Percentiles rank a stretch among this genome's conserved stretches.
phyloP scores from a whole-genome alignment of 2,888 invertebrate species.

The Synanthedon myopaeformis region DNA sequence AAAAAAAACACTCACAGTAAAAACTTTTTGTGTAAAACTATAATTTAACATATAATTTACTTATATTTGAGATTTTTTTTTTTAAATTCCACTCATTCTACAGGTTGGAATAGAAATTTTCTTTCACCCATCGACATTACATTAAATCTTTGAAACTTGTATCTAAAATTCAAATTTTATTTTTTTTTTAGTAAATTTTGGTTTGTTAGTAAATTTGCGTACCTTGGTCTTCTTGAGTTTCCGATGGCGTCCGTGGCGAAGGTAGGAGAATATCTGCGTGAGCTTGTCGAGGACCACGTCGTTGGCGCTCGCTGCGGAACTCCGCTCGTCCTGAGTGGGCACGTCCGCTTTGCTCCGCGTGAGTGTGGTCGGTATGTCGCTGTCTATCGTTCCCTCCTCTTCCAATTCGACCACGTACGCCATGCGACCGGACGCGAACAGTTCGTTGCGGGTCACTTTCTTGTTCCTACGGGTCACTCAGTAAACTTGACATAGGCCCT shows the following conservation, averaged over 20 bases:
- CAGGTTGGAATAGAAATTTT: too few species aligned
- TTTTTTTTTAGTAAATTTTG: too few species aligned
- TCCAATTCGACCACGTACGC: constrained; percentile 97
- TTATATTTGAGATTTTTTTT: too few species aligned
- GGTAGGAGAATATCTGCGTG: constrained; percentile 94
- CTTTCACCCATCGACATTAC: too few species aligned
- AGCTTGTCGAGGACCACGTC: constrained; percentile 95
- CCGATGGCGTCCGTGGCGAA: constrained; percentile 85
- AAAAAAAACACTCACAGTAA: too few species aligned
- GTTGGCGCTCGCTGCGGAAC: constrained; percentile 70
- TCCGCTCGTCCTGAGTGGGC: constrained; percentile 75
- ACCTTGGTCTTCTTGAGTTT: constrained; percentile 81
- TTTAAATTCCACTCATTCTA: too few species aligned
- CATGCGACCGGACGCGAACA: constrained; percentile 96
- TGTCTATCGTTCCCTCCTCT: constrained; percentile 74
- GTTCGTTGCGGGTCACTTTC: constrained; percentile 84
- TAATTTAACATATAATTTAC: too few species aligned
- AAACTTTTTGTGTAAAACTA: too few species aligned
- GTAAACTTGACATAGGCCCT: not conserved
- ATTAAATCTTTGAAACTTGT: too few species aligned
- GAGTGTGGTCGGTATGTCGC: constrained; percentile 96
- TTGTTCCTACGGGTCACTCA: constrained; percentile 66
- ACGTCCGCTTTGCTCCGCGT: constrained; percentile 93
- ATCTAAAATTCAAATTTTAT: too few species aligned
- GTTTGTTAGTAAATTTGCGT: too few species aligned